A percentile compares a stretch with the other conserved stretches of the same genome.
Evolutionary conservation across 2,888 invertebrate genomes (phyloP).

Genomic region (Toxonevra muliebris): DNA sequence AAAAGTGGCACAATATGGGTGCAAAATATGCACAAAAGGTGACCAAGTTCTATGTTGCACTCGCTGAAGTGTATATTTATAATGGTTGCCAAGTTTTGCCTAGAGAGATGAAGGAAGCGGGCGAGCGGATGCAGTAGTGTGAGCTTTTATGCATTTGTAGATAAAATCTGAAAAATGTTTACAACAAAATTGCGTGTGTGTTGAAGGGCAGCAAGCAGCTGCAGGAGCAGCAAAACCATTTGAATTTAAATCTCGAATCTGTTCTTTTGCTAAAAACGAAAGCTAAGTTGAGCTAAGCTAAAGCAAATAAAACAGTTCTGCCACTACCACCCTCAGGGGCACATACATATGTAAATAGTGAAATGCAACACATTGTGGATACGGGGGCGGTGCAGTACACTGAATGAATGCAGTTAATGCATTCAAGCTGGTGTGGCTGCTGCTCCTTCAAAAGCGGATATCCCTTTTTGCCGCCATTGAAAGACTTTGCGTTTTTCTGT

Average conservation of each 20-base stretch:
- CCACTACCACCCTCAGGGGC: slow-evolving; percentile 9
- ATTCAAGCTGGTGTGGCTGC: not conserved
- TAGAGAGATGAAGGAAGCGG: too few species aligned
- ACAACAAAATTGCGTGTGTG: slow-evolving; percentile 10
- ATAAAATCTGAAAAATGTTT: not conserved
- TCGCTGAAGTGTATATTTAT: too few species aligned
- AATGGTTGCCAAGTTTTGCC: too few species aligned
- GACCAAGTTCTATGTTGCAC: too few species aligned
- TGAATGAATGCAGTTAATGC: not conserved
- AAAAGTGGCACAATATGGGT: slow-evolving; percentile 9
- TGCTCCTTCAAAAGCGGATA: slow-evolving; percentile 37
- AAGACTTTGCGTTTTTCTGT: slow-evolving; percentile 20
- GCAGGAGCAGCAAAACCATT: too few species aligned
- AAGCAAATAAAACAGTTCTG: slow-evolving; percentile 14
- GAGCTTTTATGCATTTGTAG: too few species aligned
- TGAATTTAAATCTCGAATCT: too few species aligned
- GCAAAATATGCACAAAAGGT: too few species aligned
- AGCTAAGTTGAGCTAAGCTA: slow-evolving; percentile 8
- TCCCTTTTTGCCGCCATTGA: slow-evolving; percentile 42
- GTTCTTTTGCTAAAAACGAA: not conserved
- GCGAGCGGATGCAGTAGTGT: too few species aligned
- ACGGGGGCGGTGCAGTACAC: not conserved
- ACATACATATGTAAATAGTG: not conserved
- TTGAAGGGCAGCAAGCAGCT: too few species aligned
- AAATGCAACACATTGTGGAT: not conserved